Evolutionary conservation across 2,797 vertebrate species (phyloP).

Genomic region (Todus mexicanus): DNA sequence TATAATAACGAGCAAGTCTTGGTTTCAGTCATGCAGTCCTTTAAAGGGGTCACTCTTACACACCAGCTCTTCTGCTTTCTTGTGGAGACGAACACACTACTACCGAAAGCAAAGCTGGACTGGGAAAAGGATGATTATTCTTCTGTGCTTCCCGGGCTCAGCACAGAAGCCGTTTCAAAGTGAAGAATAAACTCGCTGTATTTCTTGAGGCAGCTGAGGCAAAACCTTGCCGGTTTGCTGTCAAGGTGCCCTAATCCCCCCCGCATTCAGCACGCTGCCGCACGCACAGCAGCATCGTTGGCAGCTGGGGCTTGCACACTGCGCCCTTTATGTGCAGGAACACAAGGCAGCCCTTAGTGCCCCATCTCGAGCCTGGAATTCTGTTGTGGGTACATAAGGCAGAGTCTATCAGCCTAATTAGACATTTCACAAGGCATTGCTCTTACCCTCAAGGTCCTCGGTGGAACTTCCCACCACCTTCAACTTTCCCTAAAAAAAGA

Average conservation of each 20-base stretch:
- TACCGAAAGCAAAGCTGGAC: neutral
- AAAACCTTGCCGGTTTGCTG: constrained; percentile 1
- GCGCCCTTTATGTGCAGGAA: neutral
- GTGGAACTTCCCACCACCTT: neutral
- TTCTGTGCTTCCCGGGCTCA: neutral
- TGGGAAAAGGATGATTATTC: neutral
- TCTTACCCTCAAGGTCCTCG: neutral
- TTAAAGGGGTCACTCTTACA: neutral
- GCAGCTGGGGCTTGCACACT: constrained; percentile 7
- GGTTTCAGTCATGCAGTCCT: neutral
- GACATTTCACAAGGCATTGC: neutral
- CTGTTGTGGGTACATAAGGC: neutral
- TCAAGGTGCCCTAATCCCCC: constrained; percentile 11
- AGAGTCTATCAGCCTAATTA: neutral
- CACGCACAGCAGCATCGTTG: neutral
- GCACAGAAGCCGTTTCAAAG: constrained; percentile 23
- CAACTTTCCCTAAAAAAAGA: neutral
- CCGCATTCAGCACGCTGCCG: neutral
- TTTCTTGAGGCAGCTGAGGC: constrained; percentile 21
- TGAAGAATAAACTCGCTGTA: neutral
- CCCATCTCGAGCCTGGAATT: neutral
- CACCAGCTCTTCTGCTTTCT: neutral
- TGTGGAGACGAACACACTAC: neutral
- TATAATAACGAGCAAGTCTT: neutral
- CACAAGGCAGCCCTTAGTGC: constrained; percentile 8